Evolutionary conservation across 2,113 vertebrate species (phyloP).

Genomic region (Lucifuga dentata): DNA sequence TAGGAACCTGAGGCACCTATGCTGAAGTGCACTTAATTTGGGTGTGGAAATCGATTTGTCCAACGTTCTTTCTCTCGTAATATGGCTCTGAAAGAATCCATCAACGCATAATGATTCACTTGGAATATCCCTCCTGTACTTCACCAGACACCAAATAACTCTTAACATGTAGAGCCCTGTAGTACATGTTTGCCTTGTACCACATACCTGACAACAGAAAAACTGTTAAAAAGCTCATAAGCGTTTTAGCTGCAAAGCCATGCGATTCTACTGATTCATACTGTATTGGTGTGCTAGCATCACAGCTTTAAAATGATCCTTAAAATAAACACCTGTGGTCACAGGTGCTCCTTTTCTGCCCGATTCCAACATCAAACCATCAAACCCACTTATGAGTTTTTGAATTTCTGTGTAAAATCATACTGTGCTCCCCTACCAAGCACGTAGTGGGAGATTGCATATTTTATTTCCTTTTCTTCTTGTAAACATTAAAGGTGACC

Average conservation of each 20-base stretch:
- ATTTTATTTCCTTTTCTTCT: constrained; percentile 63
- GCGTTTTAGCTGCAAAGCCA: constrained; percentile 76
- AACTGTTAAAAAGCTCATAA: constrained; percentile 57
- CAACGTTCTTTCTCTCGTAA: constrained; percentile 54
- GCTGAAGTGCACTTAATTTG: constrained; percentile 88
- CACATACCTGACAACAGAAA: constrained; percentile 67
- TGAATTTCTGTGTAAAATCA: constrained; percentile 50
- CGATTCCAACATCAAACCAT: constrained; percentile 49
- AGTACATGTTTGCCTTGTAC: constrained; percentile 70
- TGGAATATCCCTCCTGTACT: constrained; percentile 63
- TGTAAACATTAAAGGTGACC: constrained; percentile 80
- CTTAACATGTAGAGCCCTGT: constrained; percentile 83
- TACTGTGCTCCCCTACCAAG: constrained; percentile 46
- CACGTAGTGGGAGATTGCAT: constrained; percentile 79
- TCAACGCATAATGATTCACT: constrained; percentile 53
- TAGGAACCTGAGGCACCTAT: constrained; percentile 85
- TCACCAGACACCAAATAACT: constrained; percentile 62
- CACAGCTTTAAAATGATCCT: constrained; percentile 73
- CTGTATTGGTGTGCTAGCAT: constrained; percentile 67
- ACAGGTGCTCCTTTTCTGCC: constrained; percentile 75
- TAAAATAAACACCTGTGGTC: constrained; percentile 64
- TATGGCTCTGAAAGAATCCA: constrained; percentile 82
- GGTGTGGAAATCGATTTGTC: constrained; percentile 70
- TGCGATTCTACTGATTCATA: constrained; percentile 69
- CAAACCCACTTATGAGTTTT: constrained; percentile 57